phyloP scores from a whole-genome alignment of 2,113 vertebrate genomes.

The Ifrita kowaldi region DNA sequence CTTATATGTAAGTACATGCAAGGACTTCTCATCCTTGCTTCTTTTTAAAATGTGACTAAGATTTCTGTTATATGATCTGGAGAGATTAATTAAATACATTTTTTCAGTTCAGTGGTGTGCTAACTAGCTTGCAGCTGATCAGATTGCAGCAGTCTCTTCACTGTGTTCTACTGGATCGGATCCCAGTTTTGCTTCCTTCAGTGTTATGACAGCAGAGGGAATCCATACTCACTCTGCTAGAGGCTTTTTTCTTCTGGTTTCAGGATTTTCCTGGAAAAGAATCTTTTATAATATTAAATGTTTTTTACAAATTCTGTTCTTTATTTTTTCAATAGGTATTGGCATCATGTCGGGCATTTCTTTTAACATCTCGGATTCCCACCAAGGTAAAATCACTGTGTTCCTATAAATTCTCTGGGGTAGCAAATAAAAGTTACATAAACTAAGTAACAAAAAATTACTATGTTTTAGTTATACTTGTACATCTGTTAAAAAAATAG shows the following conservation, averaged over 20 bases:
- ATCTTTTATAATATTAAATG: background rate
- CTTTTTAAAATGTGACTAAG: background rate
- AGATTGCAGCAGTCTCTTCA: background rate
- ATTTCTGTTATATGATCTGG: background rate
- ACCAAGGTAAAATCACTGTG: conserved; percentile 82
- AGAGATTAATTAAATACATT: background rate
- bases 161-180: background rate
- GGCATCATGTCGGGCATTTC: conserved; percentile 88
- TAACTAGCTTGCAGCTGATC: background rate
- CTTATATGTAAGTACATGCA: background rate
- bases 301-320: background rate
- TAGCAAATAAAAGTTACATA: background rate
- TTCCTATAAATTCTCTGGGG: background rate
- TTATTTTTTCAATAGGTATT: conserved; percentile 78
- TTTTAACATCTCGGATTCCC: conserved; percentile 88
- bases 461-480: background rate
- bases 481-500: background rate
- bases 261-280: background rate
- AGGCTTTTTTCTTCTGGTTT: background rate
- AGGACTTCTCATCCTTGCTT: background rate
- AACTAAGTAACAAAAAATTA: background rate
- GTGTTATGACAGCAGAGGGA: background rate
- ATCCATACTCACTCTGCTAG: background rate
- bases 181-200: background rate
- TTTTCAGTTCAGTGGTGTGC: background rate